phyloP scores from a whole-genome alignment of 2,888 invertebrate genomes.

The Spodoptera picta region DNA sequence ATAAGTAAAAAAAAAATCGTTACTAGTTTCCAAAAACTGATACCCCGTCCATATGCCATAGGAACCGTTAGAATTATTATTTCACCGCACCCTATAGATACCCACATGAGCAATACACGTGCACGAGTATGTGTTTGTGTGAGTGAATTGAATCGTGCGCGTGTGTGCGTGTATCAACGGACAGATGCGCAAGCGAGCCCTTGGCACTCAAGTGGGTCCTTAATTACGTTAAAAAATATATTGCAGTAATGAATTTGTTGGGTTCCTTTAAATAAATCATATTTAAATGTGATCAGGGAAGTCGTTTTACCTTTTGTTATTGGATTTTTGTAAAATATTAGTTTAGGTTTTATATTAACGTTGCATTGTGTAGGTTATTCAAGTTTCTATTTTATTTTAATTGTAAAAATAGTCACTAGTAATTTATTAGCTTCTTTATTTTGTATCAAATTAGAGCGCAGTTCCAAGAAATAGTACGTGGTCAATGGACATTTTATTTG shows the following conservation, averaged over 20 bases:
- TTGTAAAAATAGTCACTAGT: too few species aligned
- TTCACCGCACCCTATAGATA: constrained; percentile 57
- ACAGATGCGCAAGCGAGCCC: constrained; percentile 68
- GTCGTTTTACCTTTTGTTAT: constrained; percentile 12
- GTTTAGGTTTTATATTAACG: background rate
- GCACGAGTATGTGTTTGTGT: constrained; percentile 7
- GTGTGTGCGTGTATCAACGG: constrained; percentile 45
- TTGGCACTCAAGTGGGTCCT: constrained; percentile 57
- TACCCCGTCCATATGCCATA: constrained; percentile 60
- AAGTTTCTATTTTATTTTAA: too few species aligned
- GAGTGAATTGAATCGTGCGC: constrained; percentile 23
- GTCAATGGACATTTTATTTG: background rate
- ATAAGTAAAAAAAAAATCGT: constrained; percentile 32
- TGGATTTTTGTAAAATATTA: constrained; percentile 1
- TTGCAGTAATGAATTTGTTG: constrained; percentile 49
- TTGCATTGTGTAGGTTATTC: too few species aligned
- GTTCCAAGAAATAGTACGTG: background rate
- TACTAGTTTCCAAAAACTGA: constrained; percentile 51
- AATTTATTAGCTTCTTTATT: too few species aligned
- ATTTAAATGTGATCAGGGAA: constrained; percentile 18
- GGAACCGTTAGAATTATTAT: constrained; percentile 66
- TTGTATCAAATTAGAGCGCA: too few species aligned
- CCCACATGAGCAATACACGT: constrained; percentile 41
- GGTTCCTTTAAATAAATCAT: constrained; percentile 42
- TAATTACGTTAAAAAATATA: constrained; percentile 66